Percentiles rank a stretch among this genome's conserved stretches.
These are phyloP conservation scores for Megaustenia siamemsis DNA, from an alignment of 2,888 invertebrate genomes.

Conservation along the genomic window DNA sequence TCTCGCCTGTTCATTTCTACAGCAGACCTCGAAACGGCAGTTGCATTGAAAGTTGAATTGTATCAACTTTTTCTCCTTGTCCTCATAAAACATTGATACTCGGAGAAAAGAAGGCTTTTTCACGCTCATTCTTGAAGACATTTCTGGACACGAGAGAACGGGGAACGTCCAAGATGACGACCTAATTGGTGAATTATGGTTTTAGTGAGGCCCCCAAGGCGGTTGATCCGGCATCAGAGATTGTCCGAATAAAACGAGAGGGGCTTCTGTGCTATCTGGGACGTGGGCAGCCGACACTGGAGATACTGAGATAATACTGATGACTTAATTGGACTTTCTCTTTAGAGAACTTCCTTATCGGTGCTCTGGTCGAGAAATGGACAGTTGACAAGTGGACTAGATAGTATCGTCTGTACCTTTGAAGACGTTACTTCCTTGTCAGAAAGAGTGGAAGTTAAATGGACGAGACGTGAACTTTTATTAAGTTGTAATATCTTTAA, in stretches of 20 bases:
- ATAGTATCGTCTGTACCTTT: neutral
- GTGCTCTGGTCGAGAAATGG: neutral
- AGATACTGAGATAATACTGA: constrained; percentile 15
- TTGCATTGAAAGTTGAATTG: neutral
- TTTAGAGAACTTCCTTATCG: neutral
- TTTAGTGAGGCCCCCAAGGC: neutral
- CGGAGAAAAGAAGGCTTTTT: constrained; percentile 9
- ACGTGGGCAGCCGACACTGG: neutral
- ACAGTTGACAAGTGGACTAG: constrained; percentile 4
- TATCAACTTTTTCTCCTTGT: neutral
- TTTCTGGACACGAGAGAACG: neutral
- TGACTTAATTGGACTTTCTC: constrained; percentile 34
- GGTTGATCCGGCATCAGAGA: constrained; percentile 5
- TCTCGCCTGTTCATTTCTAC: neutral
- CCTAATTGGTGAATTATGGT: constrained; percentile 40
- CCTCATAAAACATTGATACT: constrained; percentile 1
- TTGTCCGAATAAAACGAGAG: neutral
- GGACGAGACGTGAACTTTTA: too few species aligned
- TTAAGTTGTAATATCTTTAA: neutral
- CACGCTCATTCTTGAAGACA: constrained; percentile 20
- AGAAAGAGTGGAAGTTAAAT: too few species aligned
- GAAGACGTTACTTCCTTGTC: neutral
- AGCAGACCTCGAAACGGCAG: neutral
- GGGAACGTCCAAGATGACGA: constrained; percentile 11
- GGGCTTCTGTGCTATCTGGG: constrained; percentile 22